phyloP scores from a whole-genome alignment of 1,140 invertebrate species.

The Tenebrio molitor region DNA sequence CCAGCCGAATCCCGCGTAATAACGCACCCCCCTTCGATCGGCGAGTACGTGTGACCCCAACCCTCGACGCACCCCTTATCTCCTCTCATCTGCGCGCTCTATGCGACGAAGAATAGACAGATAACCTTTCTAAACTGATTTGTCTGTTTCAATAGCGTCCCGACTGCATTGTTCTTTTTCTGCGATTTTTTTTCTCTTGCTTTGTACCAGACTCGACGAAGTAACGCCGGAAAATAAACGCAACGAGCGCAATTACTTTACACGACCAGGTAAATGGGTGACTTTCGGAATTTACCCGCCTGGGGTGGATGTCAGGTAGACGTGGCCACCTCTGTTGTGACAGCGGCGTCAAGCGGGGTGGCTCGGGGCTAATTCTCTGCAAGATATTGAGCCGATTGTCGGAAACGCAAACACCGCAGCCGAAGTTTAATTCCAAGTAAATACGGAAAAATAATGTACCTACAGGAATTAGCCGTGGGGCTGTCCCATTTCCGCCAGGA shows the following conservation, averaged over 20 bases:
- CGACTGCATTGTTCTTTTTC: constrained; percentile 44
- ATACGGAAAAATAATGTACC: no score
- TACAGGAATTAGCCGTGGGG: no score
- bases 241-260: constrained; percentile 3
- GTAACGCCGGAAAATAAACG: constrained; percentile 5
- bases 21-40: neutral
- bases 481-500: no score
- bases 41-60: constrained; percentile 4
- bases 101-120: constrained; percentile 33
- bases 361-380: neutral
- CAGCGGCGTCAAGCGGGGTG: constrained; percentile 9
- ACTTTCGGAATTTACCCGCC: neutral
- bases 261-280: neutral
- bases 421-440: no score
- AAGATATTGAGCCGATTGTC: constrained; percentile 9
- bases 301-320: constrained; percentile 16
- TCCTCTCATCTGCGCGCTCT: constrained; percentile 26
- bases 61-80: constrained; percentile 40
- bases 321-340: constrained; percentile 6
- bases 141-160: constrained; percentile 44
- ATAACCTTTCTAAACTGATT: constrained; percentile 43
- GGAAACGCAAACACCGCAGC: no score
- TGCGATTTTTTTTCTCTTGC: constrained; percentile 1
- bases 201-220: neutral
- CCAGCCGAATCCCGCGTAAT: neutral